Evolutionary conservation across 1,140 invertebrate species (phyloP).

Genomic region (Oppia nitens): DNA sequence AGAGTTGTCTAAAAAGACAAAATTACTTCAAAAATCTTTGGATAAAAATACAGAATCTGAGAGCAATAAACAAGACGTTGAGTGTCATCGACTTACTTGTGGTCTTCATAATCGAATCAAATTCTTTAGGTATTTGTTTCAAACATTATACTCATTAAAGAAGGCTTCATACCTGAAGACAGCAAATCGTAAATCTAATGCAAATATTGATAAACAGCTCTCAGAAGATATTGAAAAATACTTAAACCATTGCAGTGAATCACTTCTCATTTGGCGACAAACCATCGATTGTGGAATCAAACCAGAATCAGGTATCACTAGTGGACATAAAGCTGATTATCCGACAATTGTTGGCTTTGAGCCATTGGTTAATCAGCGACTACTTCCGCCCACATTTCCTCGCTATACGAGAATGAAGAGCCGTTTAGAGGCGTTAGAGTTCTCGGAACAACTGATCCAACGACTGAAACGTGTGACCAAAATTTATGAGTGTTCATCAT

Average conservation of each 20-base stretch:
- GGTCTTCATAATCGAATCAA: constrained; percentile 21
- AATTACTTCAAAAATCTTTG: constrained; percentile 26
- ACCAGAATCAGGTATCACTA: constrained; percentile 31
- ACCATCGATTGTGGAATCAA: constrained; percentile 56
- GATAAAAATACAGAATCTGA: not conserved
- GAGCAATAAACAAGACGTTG: not conserved
- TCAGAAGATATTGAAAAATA: constrained; percentile 33
- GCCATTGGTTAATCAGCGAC: constrained; percentile 79
- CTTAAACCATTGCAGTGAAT: constrained; percentile 47
- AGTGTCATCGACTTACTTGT: not conserved
- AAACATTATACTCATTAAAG: constrained; percentile 23
- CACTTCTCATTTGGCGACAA: constrained; percentile 58
- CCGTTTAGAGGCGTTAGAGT: constrained; percentile 58
- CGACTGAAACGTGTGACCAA: constrained; percentile 63
- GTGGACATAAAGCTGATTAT: constrained; percentile 25
- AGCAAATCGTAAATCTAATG: not conserved
- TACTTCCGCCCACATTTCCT: constrained; percentile 92
- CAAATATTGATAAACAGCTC: not conserved
- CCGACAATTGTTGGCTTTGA: constrained; percentile 61
- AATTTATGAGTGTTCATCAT: constrained; percentile 54
- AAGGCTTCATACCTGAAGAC: not conserved
- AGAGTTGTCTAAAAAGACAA: constrained; percentile 56
- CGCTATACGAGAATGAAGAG: constrained; percentile 83
- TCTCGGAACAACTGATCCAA: constrained; percentile 61
- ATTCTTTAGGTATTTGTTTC: constrained; percentile 22